phyloP scores from a whole-genome alignment of 2,888 invertebrate genomes.

The Chironomus tentans region DNA sequence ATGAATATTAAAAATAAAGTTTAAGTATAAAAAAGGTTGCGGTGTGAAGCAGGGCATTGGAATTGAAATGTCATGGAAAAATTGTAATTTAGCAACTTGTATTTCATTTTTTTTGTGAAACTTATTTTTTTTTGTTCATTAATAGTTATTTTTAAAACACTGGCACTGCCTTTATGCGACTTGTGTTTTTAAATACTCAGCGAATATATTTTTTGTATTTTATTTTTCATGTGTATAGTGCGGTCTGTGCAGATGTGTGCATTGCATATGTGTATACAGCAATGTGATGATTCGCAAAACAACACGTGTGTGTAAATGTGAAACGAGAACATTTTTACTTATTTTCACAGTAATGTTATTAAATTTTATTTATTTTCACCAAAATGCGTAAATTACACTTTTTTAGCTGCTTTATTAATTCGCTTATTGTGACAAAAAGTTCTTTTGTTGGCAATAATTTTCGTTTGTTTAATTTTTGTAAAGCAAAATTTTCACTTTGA shows the following conservation, averaged over 20 bases:
- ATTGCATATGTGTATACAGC: not conserved
- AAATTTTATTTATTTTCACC: not conserved
- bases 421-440: not conserved
- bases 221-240: not conserved
- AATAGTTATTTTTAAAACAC: slow-evolving; percentile 1
- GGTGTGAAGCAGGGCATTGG: not conserved
- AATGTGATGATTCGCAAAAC: too few relatives aligned
- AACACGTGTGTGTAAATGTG: not conserved
- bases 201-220: not conserved
- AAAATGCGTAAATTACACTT: not conserved
- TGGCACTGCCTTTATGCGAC: not conserved
- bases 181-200: not conserved
- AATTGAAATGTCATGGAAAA: slow-evolving; percentile 8
- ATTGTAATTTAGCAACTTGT: not conserved
- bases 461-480: too few relatives aligned
- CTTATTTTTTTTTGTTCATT: not conserved
- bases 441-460: not conserved
- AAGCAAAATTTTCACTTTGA: not conserved
- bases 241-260: not conserved
- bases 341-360: not conserved
- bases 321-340: not conserved
- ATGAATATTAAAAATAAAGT: too few relatives aligned
- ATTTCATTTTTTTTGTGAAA: not conserved
- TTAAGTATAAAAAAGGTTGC: not conserved
- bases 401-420: not conserved